Percentiles rank a stretch among this genome's conserved stretches.
Conservation (phyloP, 2,113 vertebrate genomes). For the Anolis sagrei region DNA sequence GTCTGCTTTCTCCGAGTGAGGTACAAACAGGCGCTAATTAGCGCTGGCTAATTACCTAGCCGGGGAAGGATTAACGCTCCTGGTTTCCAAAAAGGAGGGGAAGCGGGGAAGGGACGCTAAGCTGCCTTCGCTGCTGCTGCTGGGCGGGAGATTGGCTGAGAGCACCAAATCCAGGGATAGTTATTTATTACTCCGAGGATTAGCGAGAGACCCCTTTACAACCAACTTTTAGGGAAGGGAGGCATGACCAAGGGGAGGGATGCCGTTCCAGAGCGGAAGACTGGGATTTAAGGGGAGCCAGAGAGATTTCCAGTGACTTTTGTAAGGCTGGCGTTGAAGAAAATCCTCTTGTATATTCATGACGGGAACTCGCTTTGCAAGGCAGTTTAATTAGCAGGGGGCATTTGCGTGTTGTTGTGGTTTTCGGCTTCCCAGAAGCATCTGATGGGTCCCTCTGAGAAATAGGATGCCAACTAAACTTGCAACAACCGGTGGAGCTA, state of each 20-base stretch:
- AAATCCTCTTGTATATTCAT: neutral
- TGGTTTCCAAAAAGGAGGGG: neutral
- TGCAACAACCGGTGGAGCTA: no score
- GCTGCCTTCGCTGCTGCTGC: neutral
- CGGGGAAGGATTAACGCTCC: neutral
- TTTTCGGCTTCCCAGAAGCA: neutral
- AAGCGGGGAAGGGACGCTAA: neutral
- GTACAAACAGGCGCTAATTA: conserved; percentile 20
- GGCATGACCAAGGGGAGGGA: neutral
- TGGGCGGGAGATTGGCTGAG: neutral
- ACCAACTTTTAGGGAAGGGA: neutral
- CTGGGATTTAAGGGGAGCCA: neutral
- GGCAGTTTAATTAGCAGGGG: neutral
- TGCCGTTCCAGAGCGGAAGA: no score
- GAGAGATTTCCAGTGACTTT: neutral
- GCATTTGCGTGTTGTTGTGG: neutral
- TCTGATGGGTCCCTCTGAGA: neutral
- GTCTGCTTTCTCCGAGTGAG: neutral
- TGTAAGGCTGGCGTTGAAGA: neutral
- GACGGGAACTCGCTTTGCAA: neutral
- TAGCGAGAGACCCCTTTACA: neutral
- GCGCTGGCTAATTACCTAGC: neutral
- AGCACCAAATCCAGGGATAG: neutral
- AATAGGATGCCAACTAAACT: neutral
- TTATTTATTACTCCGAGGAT: neutral